Evolutionary conservation across 2,797 vertebrate species (phyloP).

Genomic region (Oceanodroma leucorhoa): DNA sequence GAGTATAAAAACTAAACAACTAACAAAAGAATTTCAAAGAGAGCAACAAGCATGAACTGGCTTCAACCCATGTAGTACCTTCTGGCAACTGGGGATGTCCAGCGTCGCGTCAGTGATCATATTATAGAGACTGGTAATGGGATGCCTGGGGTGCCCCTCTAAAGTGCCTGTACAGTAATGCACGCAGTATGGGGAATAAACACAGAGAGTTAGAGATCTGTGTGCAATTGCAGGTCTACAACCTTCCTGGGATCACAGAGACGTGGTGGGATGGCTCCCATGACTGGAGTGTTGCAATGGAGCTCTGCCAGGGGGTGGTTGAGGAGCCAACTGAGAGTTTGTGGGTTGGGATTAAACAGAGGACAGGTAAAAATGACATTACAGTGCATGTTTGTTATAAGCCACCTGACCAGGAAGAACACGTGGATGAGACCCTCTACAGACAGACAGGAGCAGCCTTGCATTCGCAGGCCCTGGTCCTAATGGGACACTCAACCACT

Average conservation of each 20-base stretch:
- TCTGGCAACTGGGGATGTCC: fast-evolving
- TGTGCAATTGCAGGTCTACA: neutral
- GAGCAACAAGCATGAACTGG: neutral
- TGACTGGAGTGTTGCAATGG: neutral
- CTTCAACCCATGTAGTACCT: neutral
- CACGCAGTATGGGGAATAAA: neutral
- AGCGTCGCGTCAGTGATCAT: neutral
- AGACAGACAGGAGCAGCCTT: neutral
- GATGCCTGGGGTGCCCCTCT: neutral
- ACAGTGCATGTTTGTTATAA: neutral
- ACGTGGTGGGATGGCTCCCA: neutral
- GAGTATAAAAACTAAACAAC: neutral
- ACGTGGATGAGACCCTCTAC: neutral
- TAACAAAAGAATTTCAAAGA: neutral
- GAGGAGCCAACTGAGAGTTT: neutral
- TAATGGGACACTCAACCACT: neutral
- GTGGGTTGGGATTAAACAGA: neutral
- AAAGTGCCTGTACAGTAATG: neutral
- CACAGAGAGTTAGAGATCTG: neutral
- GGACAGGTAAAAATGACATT: neutral
- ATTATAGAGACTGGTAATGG: neutral
- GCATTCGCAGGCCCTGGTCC: neutral
- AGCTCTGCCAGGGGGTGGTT: neutral
- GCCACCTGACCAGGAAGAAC: neutral
- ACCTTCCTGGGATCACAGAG: neutral